These are phyloP conservation scores for Melanotaenia pygmaea DNA, from an alignment of 2,797 vertebrate genomes.

Conservation along the genomic window DNA sequence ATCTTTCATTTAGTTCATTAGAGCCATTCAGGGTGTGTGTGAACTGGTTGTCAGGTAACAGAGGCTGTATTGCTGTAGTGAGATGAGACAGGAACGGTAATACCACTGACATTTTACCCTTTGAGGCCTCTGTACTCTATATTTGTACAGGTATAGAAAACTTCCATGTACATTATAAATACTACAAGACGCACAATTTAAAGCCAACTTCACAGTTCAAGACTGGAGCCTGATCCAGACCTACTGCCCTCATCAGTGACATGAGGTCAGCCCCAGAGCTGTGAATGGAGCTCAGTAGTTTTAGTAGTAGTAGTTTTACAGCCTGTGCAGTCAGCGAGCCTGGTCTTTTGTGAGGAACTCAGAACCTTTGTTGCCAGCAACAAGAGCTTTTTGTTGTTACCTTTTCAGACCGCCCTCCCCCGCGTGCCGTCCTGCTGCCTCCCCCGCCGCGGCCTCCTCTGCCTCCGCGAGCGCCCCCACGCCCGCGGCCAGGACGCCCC, in stretches of 20 bases:
- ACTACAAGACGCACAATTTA: neutral
- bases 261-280: slow-evolving; percentile 7
- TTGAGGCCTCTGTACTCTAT: too few species aligned
- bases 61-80: too few species aligned
- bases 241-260: neutral
- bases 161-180: neutral
- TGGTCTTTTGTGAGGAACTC: slow-evolving; percentile 42
- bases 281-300: neutral
- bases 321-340: slow-evolving; percentile 30
- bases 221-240: too few species aligned
- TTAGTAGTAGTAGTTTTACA: too few species aligned
- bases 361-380: slow-evolving; percentile 40
- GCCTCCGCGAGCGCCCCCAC: slow-evolving; percentile 87
- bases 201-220: neutral
- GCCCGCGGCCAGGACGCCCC: slow-evolving; percentile 94
- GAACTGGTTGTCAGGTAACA: too few species aligned
- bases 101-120: too few species aligned
- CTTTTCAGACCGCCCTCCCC: slow-evolving; percentile 92
- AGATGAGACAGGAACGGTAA: too few species aligned
- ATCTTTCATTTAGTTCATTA: too few species aligned
- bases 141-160: too few species aligned
- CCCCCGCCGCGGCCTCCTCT: slow-evolving; percentile 83
- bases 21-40: too few species aligned
- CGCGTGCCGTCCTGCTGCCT: slow-evolving; percentile 85
- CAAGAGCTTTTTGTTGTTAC: slow-evolving; percentile 71